Evolutionary conservation across 2,797 vertebrate species (phyloP), one percentile per base, ranked within the genome.

Genomic region (Clarias laeviceps): DNA sequence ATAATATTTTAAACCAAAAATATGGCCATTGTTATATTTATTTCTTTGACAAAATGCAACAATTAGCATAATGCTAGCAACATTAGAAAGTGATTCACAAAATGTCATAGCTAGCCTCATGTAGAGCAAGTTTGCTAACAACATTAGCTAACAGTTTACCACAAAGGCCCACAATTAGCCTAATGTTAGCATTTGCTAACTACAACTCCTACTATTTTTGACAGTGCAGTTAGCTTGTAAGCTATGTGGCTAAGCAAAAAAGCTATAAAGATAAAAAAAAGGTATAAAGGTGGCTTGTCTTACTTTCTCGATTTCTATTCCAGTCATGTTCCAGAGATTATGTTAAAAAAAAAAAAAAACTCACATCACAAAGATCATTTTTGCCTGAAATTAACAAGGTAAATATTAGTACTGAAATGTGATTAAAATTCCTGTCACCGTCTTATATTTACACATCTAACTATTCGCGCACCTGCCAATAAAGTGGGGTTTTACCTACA

Each of bases 331-430:
- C 29, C 54, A 59, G 29, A 34, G 29, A 78, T 74, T 74, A 78
- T 61, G 56, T 34, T 34, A 29, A 29, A 45, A 22, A 72, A 24
- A 40, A 24, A 73, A 73, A 54, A 14, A 70, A 72, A 15, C 27
- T 20, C 15, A 76, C 0, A 29, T 29, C 45, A 74, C 72, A 56
- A 56, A 24, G 29, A 34, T 34, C 0, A 61, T 37, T 34, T 37
- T 24, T 24, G 40, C 32, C 76, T 61, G 29, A 34, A 2, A 37
- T 37, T 24, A 78, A 61, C 20, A 24, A 78, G 20, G 56, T 78
- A 34, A 78, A 78, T 15, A 78, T 37, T 61, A 37, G 61, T 61
- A 78, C 24, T 78, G 24, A 61, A 78, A 34, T 78, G 74, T 59
- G 27, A 24, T 78, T 12, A 57, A 32, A 77, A 11, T 34, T 20